These are phyloP conservation scores for roundworm (Caenorhabditis elegans) DNA, from an alignment of 1,140 invertebrate genomes.

Conservation along the genomic window DNA sequence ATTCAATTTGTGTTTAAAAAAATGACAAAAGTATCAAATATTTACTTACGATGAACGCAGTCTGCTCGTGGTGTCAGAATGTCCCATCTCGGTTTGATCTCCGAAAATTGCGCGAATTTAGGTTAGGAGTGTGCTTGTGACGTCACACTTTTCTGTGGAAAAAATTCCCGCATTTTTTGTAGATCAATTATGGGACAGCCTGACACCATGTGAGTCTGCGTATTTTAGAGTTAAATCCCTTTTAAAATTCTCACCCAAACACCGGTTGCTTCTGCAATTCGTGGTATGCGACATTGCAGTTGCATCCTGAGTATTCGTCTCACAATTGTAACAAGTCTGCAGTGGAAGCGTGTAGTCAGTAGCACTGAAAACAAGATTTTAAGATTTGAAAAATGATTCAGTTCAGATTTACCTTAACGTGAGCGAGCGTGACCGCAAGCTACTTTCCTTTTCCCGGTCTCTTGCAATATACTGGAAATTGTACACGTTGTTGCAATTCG, in stretches of 20 bases:
- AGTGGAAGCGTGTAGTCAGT: constrained; percentile 40
- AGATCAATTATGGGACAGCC: too few relatives aligned
- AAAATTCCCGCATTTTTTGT: too few relatives aligned
- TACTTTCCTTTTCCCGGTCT: neutral
- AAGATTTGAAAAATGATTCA: neutral
- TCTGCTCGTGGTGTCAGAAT: too few relatives aligned
- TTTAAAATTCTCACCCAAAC: constrained; percentile 9
- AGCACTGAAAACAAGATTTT: constrained; percentile 23
- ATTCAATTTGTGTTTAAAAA: too few relatives aligned
- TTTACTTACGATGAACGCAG: too few relatives aligned
- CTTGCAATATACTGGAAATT: neutral
- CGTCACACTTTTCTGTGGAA: too few relatives aligned
- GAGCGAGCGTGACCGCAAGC: neutral
- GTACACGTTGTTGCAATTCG: constrained; percentile 51
- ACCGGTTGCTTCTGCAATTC: constrained; percentile 56
- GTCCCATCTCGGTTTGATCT: too few relatives aligned
- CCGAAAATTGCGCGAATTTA: too few relatives aligned
- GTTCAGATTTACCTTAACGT: neutral
- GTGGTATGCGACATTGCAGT: constrained; percentile 50
- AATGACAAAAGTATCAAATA: too few relatives aligned
- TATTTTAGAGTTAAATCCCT: too few relatives aligned
- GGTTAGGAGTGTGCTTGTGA: too few relatives aligned
- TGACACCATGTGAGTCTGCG: too few relatives aligned
- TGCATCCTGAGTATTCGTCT: constrained; percentile 56
- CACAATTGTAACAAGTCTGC: constrained; percentile 58